These are phyloP conservation scores for Orcinus orca DNA, from an alignment of 2,113 vertebrate species.

Conservation along the genomic window DNA sequence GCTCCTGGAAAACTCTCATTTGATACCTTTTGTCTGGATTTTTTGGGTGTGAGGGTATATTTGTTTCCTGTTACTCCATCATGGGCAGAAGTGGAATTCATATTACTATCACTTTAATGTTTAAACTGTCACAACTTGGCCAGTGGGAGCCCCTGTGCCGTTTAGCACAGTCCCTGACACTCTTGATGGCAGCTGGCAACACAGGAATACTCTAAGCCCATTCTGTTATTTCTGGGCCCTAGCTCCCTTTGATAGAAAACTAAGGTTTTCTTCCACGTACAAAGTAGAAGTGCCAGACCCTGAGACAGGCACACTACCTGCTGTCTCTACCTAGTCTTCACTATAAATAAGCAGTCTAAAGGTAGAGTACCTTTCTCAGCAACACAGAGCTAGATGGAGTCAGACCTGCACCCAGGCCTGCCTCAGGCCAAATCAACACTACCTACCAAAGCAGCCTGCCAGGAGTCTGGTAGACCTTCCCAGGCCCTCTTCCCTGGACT, in stretches of 20 bases:
- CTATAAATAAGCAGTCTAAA: background rate
- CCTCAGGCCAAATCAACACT: background rate
- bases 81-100: background rate
- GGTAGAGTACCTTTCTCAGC: background rate
- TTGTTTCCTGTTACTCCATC: background rate
- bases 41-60: background rate
- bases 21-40: background rate
- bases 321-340: background rate
- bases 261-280: background rate
- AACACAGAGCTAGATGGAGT: background rate
- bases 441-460: no score
- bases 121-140: background rate
- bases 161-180: background rate
- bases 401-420: background rate
- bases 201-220: background rate
- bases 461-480: background rate
- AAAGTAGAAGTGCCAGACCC: background rate
- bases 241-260: background rate
- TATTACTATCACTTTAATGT: background rate
- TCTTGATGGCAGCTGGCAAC: background rate
- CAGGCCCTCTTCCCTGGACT: background rate
- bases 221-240: background rate
- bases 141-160: background rate
- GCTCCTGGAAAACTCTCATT: background rate
- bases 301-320: background rate